These are phyloP conservation scores for Drosophila mercatorum DNA, from an alignment of 2,888 invertebrate species.

Conservation along the genomic window DNA sequence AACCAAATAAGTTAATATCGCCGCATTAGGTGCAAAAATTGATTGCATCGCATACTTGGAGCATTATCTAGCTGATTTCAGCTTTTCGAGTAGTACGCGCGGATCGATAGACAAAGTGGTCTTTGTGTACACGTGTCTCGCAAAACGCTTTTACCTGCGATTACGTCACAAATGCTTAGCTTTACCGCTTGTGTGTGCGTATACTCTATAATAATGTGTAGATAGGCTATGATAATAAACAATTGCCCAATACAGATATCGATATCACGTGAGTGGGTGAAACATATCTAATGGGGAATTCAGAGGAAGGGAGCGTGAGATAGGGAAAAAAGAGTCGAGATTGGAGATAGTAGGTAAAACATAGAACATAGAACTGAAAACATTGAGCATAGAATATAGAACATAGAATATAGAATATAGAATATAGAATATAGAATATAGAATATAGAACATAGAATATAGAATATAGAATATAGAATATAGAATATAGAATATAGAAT, in stretches of 20 bases:
- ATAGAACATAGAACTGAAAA: not conserved
- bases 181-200: slow-evolving; percentile 23
- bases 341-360: not conserved
- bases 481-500: not conserved
- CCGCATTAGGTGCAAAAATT: slow-evolving; percentile 49
- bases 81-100: slow-evolving; percentile 23
- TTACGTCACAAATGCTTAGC: slow-evolving; percentile 51
- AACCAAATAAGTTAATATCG: slow-evolving; percentile 45
- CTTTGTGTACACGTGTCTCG: slow-evolving; percentile 49
- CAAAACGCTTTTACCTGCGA: slow-evolving; percentile 30
- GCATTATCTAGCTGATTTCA: slow-evolving; percentile 52
- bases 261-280: not conserved
- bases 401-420: no score
- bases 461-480: not conserved
- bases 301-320: not conserved
- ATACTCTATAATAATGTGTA: slow-evolving; percentile 22
- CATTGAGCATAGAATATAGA: no score
- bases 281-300: not conserved
- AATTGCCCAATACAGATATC: not conserved
- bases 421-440: no score
- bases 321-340: not conserved
- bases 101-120: slow-evolving; percentile 40
- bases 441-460: no score
- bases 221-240: slow-evolving; percentile 1
- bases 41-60: slow-evolving; percentile 47